phyloP scores from a whole-genome alignment of 1,140 invertebrate genomes.

The Phymastichus coffea region DNA sequence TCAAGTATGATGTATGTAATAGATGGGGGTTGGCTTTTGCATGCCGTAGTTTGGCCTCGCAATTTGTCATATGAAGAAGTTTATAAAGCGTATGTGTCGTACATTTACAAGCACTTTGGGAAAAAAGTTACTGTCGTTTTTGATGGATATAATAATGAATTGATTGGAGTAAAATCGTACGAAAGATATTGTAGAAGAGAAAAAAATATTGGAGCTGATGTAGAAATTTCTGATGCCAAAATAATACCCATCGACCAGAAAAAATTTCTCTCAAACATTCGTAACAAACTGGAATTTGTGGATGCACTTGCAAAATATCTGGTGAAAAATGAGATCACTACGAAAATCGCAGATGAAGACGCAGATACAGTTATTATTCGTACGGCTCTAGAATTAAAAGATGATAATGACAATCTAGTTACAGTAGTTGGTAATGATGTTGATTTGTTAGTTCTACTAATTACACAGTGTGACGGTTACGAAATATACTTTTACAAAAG shows the following conservation, averaged over 20 bases:
- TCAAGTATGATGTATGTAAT: slow-evolving; percentile 16
- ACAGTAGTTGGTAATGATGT: no score
- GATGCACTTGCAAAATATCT: slow-evolving; percentile 5
- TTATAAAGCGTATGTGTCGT: slow-evolving; percentile 12
- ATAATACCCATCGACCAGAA: neutral
- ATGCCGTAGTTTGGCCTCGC: slow-evolving; percentile 27
- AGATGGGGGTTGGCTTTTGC: slow-evolving; percentile 30
- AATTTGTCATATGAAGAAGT: slow-evolving; percentile 17
- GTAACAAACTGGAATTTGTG: slow-evolving; percentile 22
- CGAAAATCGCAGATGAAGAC: slow-evolving; percentile 11
- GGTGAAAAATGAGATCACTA: neutral
- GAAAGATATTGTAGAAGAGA: no score
- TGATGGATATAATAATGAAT: no score
- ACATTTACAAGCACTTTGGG: slow-evolving; percentile 13
- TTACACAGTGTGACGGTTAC: neutral
- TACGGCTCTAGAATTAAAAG: slow-evolving; percentile 8
- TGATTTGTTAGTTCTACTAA: slow-evolving; percentile 26
- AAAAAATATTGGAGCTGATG: slow-evolving; percentile 13
- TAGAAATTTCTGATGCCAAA: slow-evolving; percentile 13
- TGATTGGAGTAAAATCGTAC: no score
- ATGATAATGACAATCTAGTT: neutral
- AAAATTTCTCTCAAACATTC: slow-evolving; percentile 19
- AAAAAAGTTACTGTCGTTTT: neutral
- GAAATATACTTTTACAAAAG: slow-evolving; percentile 19
- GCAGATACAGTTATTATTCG: slow-evolving; percentile 11